These are phyloP conservation scores for Poecilia wingei DNA, from an alignment of 2,797 vertebrate genomes.

Conservation along the genomic window DNA sequence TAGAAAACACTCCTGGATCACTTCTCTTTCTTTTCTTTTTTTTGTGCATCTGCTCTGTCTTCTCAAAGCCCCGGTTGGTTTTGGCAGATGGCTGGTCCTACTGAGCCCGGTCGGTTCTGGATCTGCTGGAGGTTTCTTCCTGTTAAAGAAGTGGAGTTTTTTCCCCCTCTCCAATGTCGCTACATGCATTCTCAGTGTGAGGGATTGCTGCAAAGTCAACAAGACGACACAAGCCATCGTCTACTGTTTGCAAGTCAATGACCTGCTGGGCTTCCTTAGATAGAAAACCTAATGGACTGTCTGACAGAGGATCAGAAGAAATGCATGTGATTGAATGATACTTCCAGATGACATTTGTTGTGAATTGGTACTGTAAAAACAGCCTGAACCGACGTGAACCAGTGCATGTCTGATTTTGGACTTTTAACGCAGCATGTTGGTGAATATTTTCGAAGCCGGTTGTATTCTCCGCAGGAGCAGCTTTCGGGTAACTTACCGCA, in stretches of 20 bases:
- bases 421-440: slow-evolving; percentile 6
- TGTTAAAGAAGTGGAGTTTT: too few relatives aligned
- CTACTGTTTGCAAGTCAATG: too few relatives aligned
- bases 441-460: neutral
- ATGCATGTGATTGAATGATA: neutral
- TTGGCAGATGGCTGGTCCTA: too few relatives aligned
- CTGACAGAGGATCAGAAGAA: neutral
- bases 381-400: neutral
- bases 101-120: too few relatives aligned
- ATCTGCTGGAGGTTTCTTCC: too few relatives aligned
- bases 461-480: neutral
- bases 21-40: too few relatives aligned
- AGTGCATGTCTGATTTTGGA: neutral
- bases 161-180: too few relatives aligned
- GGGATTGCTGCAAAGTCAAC: neutral
- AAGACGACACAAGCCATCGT: neutral
- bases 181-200: too few relatives aligned
- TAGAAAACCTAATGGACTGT: neutral
- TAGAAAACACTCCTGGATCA: too few relatives aligned
- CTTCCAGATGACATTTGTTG: neutral
- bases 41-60: too few relatives aligned
- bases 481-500: slow-evolving; percentile 58
- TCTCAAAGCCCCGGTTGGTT: neutral
- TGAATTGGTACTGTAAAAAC: neutral
- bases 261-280: neutral